Evolutionary conservation across 2,113 vertebrate species (phyloP), one percentile per base, ranked within the genome.

Genomic region (Azemiops feae): DNA sequence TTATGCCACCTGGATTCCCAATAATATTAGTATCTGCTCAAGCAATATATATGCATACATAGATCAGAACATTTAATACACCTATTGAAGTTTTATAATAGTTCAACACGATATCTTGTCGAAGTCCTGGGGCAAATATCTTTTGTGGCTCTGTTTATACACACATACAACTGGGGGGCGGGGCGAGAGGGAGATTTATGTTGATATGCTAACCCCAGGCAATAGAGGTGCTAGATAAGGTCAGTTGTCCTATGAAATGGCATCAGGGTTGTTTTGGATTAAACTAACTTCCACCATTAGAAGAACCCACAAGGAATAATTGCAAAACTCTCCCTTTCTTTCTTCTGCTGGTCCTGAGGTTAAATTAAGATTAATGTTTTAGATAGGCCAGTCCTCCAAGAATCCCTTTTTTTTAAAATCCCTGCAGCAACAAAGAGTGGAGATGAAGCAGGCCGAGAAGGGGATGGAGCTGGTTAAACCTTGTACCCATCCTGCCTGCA

Each of bases 71-170:
- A 92, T 4, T 89, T 89, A 85, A 85, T 30, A 52, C 5, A 27
- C 25, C 27, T 50, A 27, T 1, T 50, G 85, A 50, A 87, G 57
- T 8, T 86, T 20, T 60, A 86, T 1, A 47, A 30, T 30, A 25
- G 60, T 16, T 53, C 87, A 91, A n/a, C 25, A 54, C 0, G 11
- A 45, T 55, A 43, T 11, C 27, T 43, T 47, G 55, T 6, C 93
- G 94, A 96, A 94, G 91, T 81, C 92, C 96, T 94, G 94, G 93
- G 95, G 94, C 96, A 95, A 96, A 96, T 92, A 90, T 87, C 93
- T 81, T 81, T 81, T 81, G 34, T 43, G 34, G 34, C 18, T 81
- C 74, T 81, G 34, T 43, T 43, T 43, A 22, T 39, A 81, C 1
- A 81, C 34, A 81, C 34, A 55, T 5, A 14, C 7, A 8, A 81